Evolutionary conservation across 2,888 invertebrate genomes (phyloP).

Genomic region (Vannuccia rotundouncinata): DNA sequence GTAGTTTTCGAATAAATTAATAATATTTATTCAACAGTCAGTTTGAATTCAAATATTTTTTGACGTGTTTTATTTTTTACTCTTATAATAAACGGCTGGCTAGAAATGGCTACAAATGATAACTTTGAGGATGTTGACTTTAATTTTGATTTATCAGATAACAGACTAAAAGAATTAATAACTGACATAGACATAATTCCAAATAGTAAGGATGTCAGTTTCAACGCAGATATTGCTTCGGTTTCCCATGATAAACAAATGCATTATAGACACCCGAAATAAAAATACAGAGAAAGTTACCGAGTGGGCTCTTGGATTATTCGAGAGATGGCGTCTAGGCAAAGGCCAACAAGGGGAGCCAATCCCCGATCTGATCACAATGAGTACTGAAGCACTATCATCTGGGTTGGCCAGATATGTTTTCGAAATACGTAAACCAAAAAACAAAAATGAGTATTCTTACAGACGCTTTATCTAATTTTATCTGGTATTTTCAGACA

Average conservation of each 20-base stretch:
- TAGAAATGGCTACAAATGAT: not conserved
- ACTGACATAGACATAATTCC: not conserved
- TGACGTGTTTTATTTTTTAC: not conserved
- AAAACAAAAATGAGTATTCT: not conserved
- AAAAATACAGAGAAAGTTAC: not conserved
- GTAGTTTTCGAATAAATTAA: not conserved
- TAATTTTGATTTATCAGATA: not conserved
- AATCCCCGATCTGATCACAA: not conserved
- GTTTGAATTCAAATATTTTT: not conserved
- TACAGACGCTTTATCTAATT: not conserved
- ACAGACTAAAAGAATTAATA: not conserved
- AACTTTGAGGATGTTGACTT: not conserved
- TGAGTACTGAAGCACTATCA: not conserved
- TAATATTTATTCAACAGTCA: not conserved
- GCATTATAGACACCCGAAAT: not conserved
- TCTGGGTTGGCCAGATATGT: slow-evolving; percentile 3
- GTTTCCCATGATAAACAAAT: not conserved
- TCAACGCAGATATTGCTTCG: not conserved
- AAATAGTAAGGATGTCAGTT: not conserved
- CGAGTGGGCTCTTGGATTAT: not conserved
- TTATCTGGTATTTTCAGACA: slow-evolving; percentile 19
- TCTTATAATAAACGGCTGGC: not conserved
- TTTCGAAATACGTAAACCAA: slow-evolving; percentile 3
- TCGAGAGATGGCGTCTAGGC: not conserved
- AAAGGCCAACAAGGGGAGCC: not conserved